A percentile compares a stretch with the other conserved stretches of the same genome.
Evolutionary conservation across 2,797 vertebrate species (phyloP).

Genomic region (Emys orbicularis): DNA sequence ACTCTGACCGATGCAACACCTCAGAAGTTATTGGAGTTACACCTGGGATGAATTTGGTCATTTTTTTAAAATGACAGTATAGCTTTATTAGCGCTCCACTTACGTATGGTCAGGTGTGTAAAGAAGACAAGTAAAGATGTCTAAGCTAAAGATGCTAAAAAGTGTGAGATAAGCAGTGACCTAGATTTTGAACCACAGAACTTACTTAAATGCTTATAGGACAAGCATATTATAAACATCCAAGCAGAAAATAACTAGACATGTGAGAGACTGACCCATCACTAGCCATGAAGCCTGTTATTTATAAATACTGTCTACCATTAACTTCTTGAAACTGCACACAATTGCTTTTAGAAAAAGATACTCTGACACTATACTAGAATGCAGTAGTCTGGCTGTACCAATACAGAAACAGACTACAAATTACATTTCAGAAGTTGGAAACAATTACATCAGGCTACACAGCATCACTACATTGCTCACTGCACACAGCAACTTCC

Average conservation of each 20-base stretch:
- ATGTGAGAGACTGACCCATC: background rate
- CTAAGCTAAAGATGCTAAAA: background rate
- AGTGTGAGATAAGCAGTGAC: background rate
- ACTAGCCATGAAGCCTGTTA: background rate
- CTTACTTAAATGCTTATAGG: background rate
- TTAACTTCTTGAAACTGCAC: slow-evolving; percentile 48
- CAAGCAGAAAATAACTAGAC: background rate
- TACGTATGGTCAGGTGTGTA: background rate
- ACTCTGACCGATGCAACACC: background rate
- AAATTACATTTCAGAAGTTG: slow-evolving; percentile 57
- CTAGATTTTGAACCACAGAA: slow-evolving; percentile 32
- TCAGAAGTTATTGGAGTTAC: background rate
- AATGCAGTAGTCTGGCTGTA: background rate
- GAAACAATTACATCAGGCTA: slow-evolving; percentile 50
- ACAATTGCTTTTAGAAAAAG: background rate
- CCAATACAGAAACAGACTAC: slow-evolving; percentile 26
- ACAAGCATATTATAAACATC: background rate
- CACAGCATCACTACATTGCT: background rate
- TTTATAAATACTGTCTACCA: background rate
- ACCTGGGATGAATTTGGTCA: background rate
- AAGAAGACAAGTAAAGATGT: background rate
- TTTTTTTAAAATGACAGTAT: background rate
- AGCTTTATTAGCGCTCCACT: background rate
- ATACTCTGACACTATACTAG: background rate
- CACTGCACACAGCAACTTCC: slow-evolving; percentile 17